These are phyloP conservation scores for Epizoanthus illoricatus DNA, from an alignment of 92 coral and sea anemone species.

Conservation along the genomic window DNA sequence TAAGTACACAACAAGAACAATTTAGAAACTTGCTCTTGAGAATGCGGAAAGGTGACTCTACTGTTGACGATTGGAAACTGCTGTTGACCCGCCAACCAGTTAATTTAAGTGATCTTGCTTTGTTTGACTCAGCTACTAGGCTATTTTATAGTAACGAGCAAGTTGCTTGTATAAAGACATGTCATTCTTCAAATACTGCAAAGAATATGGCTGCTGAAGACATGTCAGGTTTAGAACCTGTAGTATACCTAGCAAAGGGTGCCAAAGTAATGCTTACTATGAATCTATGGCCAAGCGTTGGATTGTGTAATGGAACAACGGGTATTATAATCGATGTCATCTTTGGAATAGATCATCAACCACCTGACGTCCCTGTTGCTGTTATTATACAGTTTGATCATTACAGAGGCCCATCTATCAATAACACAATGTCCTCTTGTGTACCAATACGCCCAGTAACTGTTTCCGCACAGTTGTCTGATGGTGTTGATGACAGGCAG, in stretches of 20 bases:
- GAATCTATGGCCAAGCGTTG: neutral
- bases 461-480: neutral
- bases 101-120: neutral
- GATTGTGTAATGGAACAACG: neutral
- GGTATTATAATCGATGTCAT: constrained; percentile 7
- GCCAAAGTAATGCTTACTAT: neutral
- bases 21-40: constrained; percentile 5
- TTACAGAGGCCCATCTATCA: constrained; percentile 27
- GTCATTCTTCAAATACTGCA: neutral
- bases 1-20: neutral
- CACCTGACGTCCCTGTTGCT: constrained; percentile 20
- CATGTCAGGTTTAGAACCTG: neutral
- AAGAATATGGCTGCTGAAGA: neutral
- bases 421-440: constrained; percentile 18
- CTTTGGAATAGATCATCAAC: neutral
- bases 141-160: neutral
- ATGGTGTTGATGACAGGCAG: constrained; percentile 22
- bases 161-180: neutral
- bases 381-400: constrained; percentile 37
- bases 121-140: neutral
- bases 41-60: constrained; percentile 19
- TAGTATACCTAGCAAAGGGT: neutral
- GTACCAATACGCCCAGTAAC: constrained; percentile 39
- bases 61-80: constrained; percentile 16
- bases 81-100: constrained; percentile 1